These are phyloP conservation scores for Heliconius hermathena DNA, from an alignment of 1,140 invertebrate species.

Conservation along the genomic window DNA sequence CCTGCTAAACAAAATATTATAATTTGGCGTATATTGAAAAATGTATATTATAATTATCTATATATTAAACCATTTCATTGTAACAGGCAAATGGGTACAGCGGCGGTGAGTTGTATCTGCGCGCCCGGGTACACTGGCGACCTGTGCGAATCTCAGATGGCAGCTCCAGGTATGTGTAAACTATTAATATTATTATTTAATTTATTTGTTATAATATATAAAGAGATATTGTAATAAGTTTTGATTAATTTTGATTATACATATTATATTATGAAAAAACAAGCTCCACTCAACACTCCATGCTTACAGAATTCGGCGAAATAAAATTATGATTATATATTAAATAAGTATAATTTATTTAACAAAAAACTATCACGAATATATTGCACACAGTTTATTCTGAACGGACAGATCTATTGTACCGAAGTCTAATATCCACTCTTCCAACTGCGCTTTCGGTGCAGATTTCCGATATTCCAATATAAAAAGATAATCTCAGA, in stretches of 20 bases:
- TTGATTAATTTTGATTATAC: no score
- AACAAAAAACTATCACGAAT: not conserved
- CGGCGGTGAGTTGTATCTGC: slow-evolving; percentile 86
- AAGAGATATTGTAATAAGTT: no score
- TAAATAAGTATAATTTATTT: not conserved
- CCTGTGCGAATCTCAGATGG: slow-evolving; percentile 85
- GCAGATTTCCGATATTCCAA: slow-evolving; percentile 35
- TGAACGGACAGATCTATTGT: slow-evolving; percentile 22
- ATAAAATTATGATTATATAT: not conserved
- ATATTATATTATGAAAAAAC: no score
- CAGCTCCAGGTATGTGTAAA: slow-evolving; percentile 63
- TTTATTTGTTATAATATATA: no score
- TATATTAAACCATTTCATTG: slow-evolving; percentile 18
- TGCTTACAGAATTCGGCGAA: no score
- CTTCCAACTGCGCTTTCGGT: slow-evolving; percentile 22
- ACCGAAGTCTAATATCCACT: slow-evolving; percentile 13
- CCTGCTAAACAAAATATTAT: no score
- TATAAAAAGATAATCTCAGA: no score
- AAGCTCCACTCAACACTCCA: no score
- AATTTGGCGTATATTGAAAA: no score
- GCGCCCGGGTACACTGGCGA: slow-evolving; percentile 84
- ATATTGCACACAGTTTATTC: not conserved
- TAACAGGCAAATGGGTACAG: slow-evolving; percentile 87
- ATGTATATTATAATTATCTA: not conserved
- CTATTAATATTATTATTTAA: not conserved